Percentiles rank a stretch among this genome's conserved stretches.
These are phyloP conservation scores for Anagyrus pseudococci DNA, from an alignment of 2,888 invertebrate species.

Conservation along the genomic window DNA sequence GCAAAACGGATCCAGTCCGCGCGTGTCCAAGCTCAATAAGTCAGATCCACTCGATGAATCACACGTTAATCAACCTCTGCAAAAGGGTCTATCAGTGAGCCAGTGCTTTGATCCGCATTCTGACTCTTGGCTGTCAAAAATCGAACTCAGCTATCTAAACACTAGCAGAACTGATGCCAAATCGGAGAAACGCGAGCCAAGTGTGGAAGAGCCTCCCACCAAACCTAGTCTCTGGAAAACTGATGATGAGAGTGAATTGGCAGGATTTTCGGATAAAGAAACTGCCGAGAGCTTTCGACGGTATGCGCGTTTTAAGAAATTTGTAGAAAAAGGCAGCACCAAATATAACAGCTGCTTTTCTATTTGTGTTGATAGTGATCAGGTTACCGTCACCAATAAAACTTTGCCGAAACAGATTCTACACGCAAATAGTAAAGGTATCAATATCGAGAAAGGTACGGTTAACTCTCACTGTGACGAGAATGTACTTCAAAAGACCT, in stretches of 20 bases:
- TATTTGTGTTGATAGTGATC: too few species aligned
- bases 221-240: background rate
- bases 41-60: constrained; percentile 31
- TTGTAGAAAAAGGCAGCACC: constrained; percentile 1
- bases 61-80: constrained; percentile 21
- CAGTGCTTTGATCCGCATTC: constrained; percentile 36
- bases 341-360: background rate
- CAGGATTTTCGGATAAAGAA: constrained; percentile 29
- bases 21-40: constrained; percentile 27
- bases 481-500: too few species aligned
- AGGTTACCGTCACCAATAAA: too few species aligned
- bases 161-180: constrained; percentile 14
- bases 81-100: constrained; percentile 28
- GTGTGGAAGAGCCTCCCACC: background rate
- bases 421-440: too few species aligned
- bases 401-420: constrained; percentile 6
- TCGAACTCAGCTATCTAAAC: constrained; percentile 31
- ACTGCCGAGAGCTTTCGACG: constrained; percentile 18
- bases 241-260: constrained; percentile 6
- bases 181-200: background rate
- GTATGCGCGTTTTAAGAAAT: constrained; percentile 15
- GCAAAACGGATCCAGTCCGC: background rate
- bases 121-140: constrained; percentile 33
- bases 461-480: too few species aligned
- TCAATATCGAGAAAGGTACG: too few species aligned